Evolutionary conservation across 2,797 vertebrate genomes (phyloP).

Genomic region (Tangara arthus): DNA sequence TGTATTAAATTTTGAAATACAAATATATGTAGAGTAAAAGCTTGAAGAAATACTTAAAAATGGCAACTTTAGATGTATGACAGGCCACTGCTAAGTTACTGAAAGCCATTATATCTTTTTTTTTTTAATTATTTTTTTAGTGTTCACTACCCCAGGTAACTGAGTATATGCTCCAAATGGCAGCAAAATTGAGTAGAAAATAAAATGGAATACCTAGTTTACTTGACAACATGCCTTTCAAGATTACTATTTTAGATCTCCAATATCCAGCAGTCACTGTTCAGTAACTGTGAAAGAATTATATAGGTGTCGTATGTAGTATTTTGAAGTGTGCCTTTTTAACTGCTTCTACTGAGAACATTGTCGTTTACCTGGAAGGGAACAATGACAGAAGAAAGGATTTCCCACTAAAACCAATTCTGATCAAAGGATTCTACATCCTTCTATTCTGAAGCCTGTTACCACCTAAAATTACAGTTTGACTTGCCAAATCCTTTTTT

Average conservation of each 20-base stretch:
- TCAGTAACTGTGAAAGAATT: neutral
- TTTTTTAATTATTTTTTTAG: neutral
- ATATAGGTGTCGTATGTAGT: neutral
- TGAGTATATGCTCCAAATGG: neutral
- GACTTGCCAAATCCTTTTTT: neutral
- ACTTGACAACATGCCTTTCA: neutral
- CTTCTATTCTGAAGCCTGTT: neutral
- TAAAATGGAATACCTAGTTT: neutral
- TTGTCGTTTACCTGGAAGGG: neutral
- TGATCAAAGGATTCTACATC: neutral
- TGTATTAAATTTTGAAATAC: neutral
- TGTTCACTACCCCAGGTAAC: neutral
- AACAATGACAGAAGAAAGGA: conserved; percentile 5
- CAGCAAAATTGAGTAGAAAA: neutral
- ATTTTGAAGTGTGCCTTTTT: conserved; percentile 12
- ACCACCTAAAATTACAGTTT: neutral
- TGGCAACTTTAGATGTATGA: neutral
- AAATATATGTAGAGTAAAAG: neutral
- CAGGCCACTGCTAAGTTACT: neutral
- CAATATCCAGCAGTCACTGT: neutral
- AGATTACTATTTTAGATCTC: neutral
- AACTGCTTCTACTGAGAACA: neutral
- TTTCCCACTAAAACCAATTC: conserved; percentile 22
- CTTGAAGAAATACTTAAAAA: neutral
- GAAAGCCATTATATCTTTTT: neutral